phyloP scores from a whole-genome alignment of 2,888 invertebrate species.

The Atrina japonica region DNA sequence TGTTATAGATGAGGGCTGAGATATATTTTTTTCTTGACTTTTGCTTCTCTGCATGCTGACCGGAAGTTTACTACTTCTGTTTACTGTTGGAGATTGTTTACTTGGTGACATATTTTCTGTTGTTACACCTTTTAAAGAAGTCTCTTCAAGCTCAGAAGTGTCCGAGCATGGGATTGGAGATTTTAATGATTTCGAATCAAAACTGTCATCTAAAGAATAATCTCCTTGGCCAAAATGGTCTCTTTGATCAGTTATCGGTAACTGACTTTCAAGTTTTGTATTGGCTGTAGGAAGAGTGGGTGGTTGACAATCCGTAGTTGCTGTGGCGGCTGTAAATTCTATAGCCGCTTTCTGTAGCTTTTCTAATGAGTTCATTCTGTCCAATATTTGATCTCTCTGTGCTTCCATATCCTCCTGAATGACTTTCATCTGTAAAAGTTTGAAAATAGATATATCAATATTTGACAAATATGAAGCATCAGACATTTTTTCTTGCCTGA shows the following conservation, averaged over 20 bases:
- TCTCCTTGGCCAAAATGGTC: conserved; percentile 6
- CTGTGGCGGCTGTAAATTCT: conserved; percentile 46
- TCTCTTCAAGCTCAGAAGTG: conserved; percentile 9
- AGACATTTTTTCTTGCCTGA: not conserved
- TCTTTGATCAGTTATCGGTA: not conserved
- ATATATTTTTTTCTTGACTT: too few relatives aligned
- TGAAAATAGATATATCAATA: not conserved
- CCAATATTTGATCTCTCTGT: conserved; percentile 43
- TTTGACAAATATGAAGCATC: not conserved
- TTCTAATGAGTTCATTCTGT: conserved; percentile 48
- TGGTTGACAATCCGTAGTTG: conserved; percentile 4
- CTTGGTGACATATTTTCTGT: not conserved
- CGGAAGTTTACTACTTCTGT: conserved; percentile 14
- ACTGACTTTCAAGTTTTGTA: not conserved
- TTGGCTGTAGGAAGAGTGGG: conserved; percentile 15
- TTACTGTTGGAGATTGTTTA: not conserved
- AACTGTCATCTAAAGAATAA: conserved; percentile 4
- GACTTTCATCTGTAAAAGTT: conserved; percentile 50
- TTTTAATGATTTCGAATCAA: conserved; percentile 9
- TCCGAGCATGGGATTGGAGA: conserved; percentile 43
- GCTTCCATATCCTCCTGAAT: conserved; percentile 41
- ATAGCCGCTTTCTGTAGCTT: conserved; percentile 53
- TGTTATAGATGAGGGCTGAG: too few relatives aligned
- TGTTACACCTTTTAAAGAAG: not conserved
- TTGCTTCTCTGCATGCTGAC: conserved; percentile 3